Base-by-base conservation (phyloP, 92 coral and sea anemone genomes). In the Anthopleura xanthogrammica region DNA sequence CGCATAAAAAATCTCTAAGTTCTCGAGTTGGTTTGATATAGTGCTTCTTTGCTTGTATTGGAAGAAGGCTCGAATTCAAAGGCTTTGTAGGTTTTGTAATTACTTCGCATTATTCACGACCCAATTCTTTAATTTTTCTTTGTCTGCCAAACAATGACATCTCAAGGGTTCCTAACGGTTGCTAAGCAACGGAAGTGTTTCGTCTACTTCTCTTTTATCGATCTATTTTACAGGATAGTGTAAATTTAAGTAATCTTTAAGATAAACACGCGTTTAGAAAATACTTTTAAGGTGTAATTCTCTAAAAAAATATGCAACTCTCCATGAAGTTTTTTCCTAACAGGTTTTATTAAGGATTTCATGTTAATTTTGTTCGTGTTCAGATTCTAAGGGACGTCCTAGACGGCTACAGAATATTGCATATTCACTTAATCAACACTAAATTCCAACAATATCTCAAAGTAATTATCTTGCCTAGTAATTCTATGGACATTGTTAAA, bases 131-230 rank as follows among this genome's bases (percentile, higher is more conserved):
- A 17, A 20, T 68, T 52, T 77, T 16, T 10, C 46, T 3, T 41
- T 20, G 10, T 60, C 39, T 29, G 79, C 11, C 66, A 23, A 71
- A 87, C 76, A 68, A 57, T 36, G 56, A 71, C 72, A 56, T 60
- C 75, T 50, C 16, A 70, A 43, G 40, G 39, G 62, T 77, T 48
- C 64, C 79, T 39, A 19, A 12, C 19, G 66, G 77, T 85, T 87
- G 81, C 90, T 79, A 50, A 68, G 90, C 23, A 72, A 85, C 79
- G 68, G 74, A n/a, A 52, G 77, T 62, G 23, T 68, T 16, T 43
- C 12, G 78, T 41, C 24, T 41, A 22, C 41, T 50, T 50, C 11
- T 52, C 11, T 6, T 36, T 41, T 74, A 41, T 4, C 14, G 36
- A 29, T 29, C 36, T 29, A 0, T 29, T 29, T 39, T 16, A 13